Evolutionary conservation across 2,888 invertebrate species (phyloP), one percentile per base, ranked within the genome.

Genomic region (Drosophila bunnanda): DNA sequence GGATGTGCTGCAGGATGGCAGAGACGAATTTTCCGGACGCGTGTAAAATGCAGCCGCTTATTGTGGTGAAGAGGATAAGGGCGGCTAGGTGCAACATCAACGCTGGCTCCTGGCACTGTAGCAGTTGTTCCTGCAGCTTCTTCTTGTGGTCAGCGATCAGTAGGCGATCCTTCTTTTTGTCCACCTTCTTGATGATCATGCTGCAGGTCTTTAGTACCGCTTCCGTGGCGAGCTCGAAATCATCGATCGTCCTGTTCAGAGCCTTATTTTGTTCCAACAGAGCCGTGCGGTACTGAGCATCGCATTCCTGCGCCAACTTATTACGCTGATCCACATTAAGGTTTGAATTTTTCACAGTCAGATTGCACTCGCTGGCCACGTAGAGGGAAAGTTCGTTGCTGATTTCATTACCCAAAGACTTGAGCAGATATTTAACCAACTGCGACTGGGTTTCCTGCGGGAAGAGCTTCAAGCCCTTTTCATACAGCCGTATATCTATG

Each of bases 21-120:
- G 97, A 95, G 13, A 99, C 97, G 93, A 98, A 98, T 91, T 97
- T 95, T 0, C 99, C 99, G 30, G 98, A 98, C 15, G 98, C 98
- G 92, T 98, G 97, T 30, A 99, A 90, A 93, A 98, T 96, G 80
- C 94, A 95, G 82, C 97, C 96, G 1, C 96, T 97, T 4, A 95
- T 93, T 12, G 95, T 94, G 56, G 96, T 96, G 90, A 97, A 98
- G 61, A 98, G 94, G 44, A 97, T 94, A 71, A 97, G 93, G 0
- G 95, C 94, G 0, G 95, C 94, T 60, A 98, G 93, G 92, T 98
- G 97, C 48, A 98, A 93, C 56, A 95, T 94, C 38, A 97, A 91
- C 0, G 97, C 96, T 15, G 97, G 95, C 86, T 98, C 97, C 43
- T 94, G 94, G 62, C 95, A 95, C 67, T 93, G 93, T 58, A 95